Evolutionary conservation across 1,140 invertebrate species (phyloP), one percentile per base, ranked within the genome.

Genomic region (Glossosoma conforme): DNA sequence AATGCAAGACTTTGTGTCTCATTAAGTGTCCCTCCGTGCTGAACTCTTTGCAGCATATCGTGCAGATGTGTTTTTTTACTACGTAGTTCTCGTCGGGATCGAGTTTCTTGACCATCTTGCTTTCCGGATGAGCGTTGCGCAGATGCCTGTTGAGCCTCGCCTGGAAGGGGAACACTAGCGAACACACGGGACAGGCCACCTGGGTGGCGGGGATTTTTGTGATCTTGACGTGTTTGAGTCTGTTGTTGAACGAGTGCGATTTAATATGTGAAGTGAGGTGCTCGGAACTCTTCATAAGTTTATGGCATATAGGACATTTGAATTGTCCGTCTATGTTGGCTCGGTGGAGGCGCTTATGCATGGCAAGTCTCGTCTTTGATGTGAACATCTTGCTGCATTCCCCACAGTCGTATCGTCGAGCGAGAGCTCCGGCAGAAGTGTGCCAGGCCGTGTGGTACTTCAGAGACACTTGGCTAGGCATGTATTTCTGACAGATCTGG

Each of bases 121-220:
- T 71, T 45, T 73, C 64, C 0, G 72, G 71, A 58, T 75, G 72
- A 4, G 66, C 66, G 2, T 65, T 59, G 9, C 62, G 56, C 43
- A 75, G 47, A 38, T 75, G 72, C 1, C 69, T 62, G 11, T 73
- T 69, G 13, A 74, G 61, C 54, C 68, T 67, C 8, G 66, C 50
- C 19, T 69, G 52, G 33, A 72, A 64, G 1, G 70, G 63, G 43
- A 71, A 75, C 47, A 62, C 66, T 8, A 66, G 62, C 0, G 60
- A 53, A 45, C 72, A 75, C 19, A 74, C 69, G 0, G 72, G 71
- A 54, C 72, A 75, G 24, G 70, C 67, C 2, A 74, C 68, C 53
- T 71, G 69, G 69, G 21, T 69, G 56, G 4, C 70, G 54, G 35
- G 63, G 69, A 9, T 65, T 68, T 30, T 70, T 65, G n/a, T n/a